Base-by-base conservation (phyloP, 2,888 invertebrate genomes). In the Phengaris arion region DNA sequence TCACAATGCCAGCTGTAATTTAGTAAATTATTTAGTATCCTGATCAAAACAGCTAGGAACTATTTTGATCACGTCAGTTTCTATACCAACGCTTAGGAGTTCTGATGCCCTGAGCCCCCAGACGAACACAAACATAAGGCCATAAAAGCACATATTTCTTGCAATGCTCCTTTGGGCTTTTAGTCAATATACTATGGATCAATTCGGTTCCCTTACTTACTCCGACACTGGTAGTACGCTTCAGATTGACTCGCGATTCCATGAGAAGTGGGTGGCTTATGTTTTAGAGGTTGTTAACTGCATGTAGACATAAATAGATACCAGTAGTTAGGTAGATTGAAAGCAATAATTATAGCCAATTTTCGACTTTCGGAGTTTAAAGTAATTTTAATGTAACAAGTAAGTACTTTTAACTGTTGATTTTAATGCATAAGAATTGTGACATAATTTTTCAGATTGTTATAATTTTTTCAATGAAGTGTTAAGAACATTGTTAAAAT, bases 321-420 rank as follows among this genome's bases (percentile, higher is more conserved):
- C 69, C 54, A 82, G 82, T 92, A 92, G 89, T 81, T 89, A 91
- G 88, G 82, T 89, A 90, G 88, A 85, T 85, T 85, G 87, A 81
- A 87, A 92, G 92, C 92, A 92, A 92, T 92, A 92, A 90, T 80
- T 78, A 86, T 89, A 89, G 87, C 86, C 81, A 83, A 87, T 86
- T 86, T 84, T 89, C 89, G 88, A 79, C 78, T 79, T 22, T 22
- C 79, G 80, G 78, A 76, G 78, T 80, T 76, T 57, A 70, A 73
- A 46, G 68, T 76, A 51, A 74, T 54, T 54, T 57, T 48, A 74
- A 74, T 22, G 15, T 68, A n/a, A 48, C 68, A 48, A 55, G 10
- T 75, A 75, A 69, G 46, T 70, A 46, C 45, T 75, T 54, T 72
- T 54, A 59, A 76, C 15, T 68, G 68, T 74, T 51, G 48, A 45